phyloP scores from a whole-genome alignment of 1,140 invertebrate genomes.

The Megalopta genalis region DNA sequence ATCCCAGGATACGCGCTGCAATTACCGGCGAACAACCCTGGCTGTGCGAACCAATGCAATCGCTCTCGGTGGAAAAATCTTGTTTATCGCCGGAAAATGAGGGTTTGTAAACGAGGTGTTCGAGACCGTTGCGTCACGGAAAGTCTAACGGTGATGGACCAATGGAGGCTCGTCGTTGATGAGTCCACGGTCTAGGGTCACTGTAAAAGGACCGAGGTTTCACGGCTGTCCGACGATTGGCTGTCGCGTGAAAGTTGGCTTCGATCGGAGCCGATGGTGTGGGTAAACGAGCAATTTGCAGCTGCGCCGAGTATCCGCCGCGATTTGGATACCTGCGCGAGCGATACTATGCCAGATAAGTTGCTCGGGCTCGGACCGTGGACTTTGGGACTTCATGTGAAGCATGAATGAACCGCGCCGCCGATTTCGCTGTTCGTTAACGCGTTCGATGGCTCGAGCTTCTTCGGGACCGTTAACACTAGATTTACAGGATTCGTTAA shows the following conservation, averaged over 20 bases:
- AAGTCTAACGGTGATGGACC: neutral
- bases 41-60: too few relatives aligned
- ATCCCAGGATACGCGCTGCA: too few relatives aligned
- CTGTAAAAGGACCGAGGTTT: neutral
- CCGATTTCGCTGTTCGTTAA: neutral
- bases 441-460: too few relatives aligned
- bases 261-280: neutral
- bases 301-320: neutral
- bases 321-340: neutral
- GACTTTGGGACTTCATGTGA: too few relatives aligned
- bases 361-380: too few relatives aligned
- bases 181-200: neutral
- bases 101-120: too few relatives aligned
- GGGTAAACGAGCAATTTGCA: conserved; percentile 5
- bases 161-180: neutral
- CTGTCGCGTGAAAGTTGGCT: conserved; percentile 2
- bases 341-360: neutral
- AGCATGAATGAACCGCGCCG: too few relatives aligned
- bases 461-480: too few relatives aligned
- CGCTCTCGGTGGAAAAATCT: too few relatives aligned
- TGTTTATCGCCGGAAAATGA: neutral
- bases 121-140: neutral
- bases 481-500: too few relatives aligned
- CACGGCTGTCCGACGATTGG: neutral
- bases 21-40: too few relatives aligned